These are phyloP conservation scores for Drosophila erecta DNA, from an alignment of 1,140 invertebrate species.

Conservation along the genomic window DNA sequence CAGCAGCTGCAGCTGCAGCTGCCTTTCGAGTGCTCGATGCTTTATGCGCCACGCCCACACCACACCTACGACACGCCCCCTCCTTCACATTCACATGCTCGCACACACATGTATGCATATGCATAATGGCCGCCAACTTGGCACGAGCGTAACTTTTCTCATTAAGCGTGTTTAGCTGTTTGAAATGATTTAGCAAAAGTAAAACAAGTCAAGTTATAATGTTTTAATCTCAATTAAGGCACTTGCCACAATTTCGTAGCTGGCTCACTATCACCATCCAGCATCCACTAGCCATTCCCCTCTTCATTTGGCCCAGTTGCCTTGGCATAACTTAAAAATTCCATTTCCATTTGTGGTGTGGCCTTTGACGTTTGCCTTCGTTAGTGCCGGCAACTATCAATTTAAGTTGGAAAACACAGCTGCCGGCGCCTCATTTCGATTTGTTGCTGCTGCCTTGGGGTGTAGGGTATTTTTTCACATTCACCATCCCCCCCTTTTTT, in stretches of 20 bases:
- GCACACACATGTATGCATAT: constrained; percentile 51
- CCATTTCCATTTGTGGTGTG: constrained; percentile 74
- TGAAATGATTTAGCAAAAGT: constrained; percentile 80
- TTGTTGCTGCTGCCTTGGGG: constrained; percentile 46
- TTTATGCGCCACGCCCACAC: constrained; percentile 46
- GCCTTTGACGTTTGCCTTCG: constrained; percentile 73
- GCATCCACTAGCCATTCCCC: neutral
- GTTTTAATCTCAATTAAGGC: constrained; percentile 82
- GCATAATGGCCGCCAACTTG: constrained; percentile 67
- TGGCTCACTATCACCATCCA: neutral
- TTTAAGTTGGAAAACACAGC: constrained; percentile 74
- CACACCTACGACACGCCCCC: constrained; percentile 26
- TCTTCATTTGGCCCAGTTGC: constrained; percentile 42
- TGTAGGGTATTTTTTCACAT: constrained; percentile 17
- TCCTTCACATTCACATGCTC: neutral
- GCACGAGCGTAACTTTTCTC: constrained; percentile 73
- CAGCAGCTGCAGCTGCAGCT: constrained; percentile 56
- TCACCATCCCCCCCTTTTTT: neutral
- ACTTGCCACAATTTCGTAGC: constrained; percentile 72
- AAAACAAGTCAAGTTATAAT: constrained; percentile 83
- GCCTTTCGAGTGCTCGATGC: constrained; percentile 65
- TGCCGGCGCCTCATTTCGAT: constrained; percentile 68
- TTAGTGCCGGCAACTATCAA: constrained; percentile 74
- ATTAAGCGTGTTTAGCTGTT: constrained; percentile 82
- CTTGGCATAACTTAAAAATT: constrained; percentile 81